Evolutionary conservation across 2,797 vertebrate genomes (phyloP), one percentile per base, ranked within the genome.

Genomic region (Neopelma chrysocephalum): DNA sequence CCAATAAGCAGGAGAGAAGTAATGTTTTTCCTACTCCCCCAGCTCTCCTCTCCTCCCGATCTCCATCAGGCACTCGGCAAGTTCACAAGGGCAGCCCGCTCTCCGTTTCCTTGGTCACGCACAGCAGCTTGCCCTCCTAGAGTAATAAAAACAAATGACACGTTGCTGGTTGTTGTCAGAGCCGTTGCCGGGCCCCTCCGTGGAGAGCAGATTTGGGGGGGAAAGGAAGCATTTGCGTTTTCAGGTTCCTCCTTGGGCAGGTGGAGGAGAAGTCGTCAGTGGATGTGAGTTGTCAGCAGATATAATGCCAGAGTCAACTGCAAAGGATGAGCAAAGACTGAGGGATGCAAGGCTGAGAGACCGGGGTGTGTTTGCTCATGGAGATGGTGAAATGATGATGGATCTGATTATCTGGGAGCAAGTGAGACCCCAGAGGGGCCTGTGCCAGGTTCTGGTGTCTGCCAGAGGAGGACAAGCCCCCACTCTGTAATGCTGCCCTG

Each of bases 121-220:
- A 90, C 93, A 96, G 94, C 94, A 94, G 93, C 96, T 92, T 92
- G 93, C 95, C 96, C 93, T 97, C 95, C 93, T 25, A 47, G 88
- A 95, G 96, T 96, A 96, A 97, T 97, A 97, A 97, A 95, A 97
- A 94, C 94, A 96, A 97, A 97, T 94, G 94, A 95, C 94, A 97
- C 81, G 19, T 93, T 90, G 90, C 93, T 93, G 93, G 75, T 92
- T 84, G 94, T 80, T 96, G 88, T 96, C 86, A 78, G 90, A 90
- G 79, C 25, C 2, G 1, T 81, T 71, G 21, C 85, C 6, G 22
- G 86, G 92, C 88, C 93, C 83, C 90, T 94, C 51, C 0, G 6
- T 22, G 65, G 75, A 93, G 15, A 75, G 75, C 15, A 65, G 42
- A 25, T 77, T 73, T 72, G 11, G 54, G 73, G 60, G 2, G 15